A percentile compares a stretch with the other conserved stretches of the same genome.
Conservation (phyloP, 2,888 invertebrate species). For the Gerris lacustris region DNA sequence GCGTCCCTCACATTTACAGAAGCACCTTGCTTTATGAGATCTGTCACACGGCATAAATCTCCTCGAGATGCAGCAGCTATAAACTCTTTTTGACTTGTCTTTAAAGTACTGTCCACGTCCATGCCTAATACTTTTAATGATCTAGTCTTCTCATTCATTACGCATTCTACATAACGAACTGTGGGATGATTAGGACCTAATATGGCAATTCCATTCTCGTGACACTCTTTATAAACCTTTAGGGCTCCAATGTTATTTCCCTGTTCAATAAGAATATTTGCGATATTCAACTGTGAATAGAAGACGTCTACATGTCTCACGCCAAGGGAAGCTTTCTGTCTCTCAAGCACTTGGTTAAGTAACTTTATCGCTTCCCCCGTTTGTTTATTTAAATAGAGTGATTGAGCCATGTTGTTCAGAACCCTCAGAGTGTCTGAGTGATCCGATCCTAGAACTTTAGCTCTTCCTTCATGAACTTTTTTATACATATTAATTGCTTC, state of each 20-base stretch:
- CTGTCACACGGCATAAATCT: background rate
- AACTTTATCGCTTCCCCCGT: background rate
- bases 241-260: background rate
- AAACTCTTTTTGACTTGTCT: background rate
- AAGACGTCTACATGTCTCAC: background rate
- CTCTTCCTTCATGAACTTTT: background rate
- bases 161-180: background rate
- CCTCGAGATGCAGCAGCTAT: background rate
- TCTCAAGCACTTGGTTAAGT: background rate
- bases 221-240: background rate
- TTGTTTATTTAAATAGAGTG: background rate
- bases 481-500: background rate
- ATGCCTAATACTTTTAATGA: background rate
- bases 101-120: background rate
- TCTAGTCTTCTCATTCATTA: no score
- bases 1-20: background rate
- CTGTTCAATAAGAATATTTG: background rate
- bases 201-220: background rate
- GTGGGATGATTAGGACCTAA: background rate
- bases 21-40: background rate
- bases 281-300: background rate
- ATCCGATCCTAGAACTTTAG: background rate
- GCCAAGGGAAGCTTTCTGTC: background rate
- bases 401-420: background rate
- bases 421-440: conserved; percentile 3